These are phyloP conservation scores for Hydropsyche tenuis DNA, from an alignment of 1,140 invertebrate species.

Conservation along the genomic window DNA sequence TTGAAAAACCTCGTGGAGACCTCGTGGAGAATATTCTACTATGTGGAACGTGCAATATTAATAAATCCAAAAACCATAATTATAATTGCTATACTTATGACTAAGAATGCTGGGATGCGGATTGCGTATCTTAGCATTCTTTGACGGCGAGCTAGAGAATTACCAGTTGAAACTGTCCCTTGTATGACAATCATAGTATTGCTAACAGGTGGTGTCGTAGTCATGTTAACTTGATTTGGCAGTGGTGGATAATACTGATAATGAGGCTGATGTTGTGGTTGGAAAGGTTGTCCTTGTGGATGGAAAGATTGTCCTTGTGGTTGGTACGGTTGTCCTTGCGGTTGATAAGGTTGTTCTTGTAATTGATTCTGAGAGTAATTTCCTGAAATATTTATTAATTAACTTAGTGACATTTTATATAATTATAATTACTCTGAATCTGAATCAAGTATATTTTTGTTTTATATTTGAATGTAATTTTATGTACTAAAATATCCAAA, in stretches of 20 bases:
- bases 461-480: neutral
- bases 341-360: neutral
- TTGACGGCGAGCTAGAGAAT: conserved; percentile 5
- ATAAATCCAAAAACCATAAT: too few species aligned
- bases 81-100: too few species aligned
- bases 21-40: too few species aligned
- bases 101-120: too few species aligned
- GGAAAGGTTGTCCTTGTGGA: neutral
- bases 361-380: neutral
- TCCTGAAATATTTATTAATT: neutral
- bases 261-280: neutral
- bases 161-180: neutral
- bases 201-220: neutral
- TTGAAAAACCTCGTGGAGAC: too few species aligned
- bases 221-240: neutral
- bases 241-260: neutral
- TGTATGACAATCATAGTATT: neutral
- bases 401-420: too few species aligned
- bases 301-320: too few species aligned
- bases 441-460: neutral
- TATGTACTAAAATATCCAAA: neutral
- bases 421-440: too few species aligned
- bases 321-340: too few species aligned
- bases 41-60: too few species aligned
- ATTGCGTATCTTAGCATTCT: too few species aligned